phyloP scores from a whole-genome alignment of 2,888 invertebrate genomes.

The Oligia strigilis region DNA sequence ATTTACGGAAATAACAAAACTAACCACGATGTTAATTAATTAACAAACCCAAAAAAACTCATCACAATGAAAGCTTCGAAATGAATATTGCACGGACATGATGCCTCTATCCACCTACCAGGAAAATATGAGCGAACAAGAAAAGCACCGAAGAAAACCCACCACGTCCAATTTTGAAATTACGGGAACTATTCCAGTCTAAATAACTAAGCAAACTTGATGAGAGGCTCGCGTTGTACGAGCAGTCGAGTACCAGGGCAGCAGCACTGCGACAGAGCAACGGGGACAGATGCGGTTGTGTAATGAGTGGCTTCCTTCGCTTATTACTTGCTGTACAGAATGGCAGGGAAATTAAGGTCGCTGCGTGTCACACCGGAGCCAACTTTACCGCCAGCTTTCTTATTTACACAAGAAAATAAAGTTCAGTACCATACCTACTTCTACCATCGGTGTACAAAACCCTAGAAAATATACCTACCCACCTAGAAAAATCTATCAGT shows the following conservation, averaged over 20 bases:
- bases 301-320: slow-evolving; percentile 61
- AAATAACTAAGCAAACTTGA: slow-evolving; percentile 46
- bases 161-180: slow-evolving; percentile 36
- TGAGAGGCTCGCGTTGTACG: slow-evolving; percentile 40
- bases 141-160: neutral
- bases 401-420: neutral
- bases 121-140: slow-evolving; percentile 7
- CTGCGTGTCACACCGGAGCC: slow-evolving; percentile 46
- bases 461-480: neutral
- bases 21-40: slow-evolving; percentile 22
- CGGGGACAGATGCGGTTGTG: slow-evolving; percentile 55
- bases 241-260: slow-evolving; percentile 32
- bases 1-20: slow-evolving; percentile 21
- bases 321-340: slow-evolving; percentile 62
- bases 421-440: neutral
- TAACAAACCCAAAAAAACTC: slow-evolving; percentile 31
- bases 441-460: neutral
- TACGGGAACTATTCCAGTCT: slow-evolving; percentile 20
- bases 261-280: slow-evolving; percentile 42
- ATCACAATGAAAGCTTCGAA: slow-evolving; percentile 25
- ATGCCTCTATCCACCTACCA: slow-evolving; percentile 11
- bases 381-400: neutral
- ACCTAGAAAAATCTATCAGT: neutral
- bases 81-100: slow-evolving; percentile 4
- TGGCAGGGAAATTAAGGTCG: slow-evolving; percentile 55